Conservation (phyloP, 2,888 invertebrate genomes). For the Limnephilus lunatus region DNA sequence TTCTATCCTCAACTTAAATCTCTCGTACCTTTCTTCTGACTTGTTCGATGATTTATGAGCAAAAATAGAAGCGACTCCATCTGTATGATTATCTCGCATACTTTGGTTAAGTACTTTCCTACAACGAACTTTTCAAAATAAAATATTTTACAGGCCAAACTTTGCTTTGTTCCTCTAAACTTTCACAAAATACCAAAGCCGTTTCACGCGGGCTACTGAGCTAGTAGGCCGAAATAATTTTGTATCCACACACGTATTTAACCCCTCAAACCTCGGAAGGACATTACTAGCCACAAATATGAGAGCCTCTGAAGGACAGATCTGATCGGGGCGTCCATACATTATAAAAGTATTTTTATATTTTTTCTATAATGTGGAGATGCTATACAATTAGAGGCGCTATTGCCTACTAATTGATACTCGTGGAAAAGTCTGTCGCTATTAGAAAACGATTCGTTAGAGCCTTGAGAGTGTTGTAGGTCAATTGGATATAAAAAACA, state of each 20-base stretch:
- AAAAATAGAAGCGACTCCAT: neutral
- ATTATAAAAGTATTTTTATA: no score
- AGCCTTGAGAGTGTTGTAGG: no score
- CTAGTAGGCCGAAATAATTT: neutral
- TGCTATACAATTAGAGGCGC: no score
- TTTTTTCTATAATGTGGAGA: no score
- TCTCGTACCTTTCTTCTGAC: neutral
- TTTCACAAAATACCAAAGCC: neutral
- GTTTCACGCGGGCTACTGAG: neutral
- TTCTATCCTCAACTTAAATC: no score
- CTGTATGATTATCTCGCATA: neutral
- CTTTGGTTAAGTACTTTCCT: neutral
- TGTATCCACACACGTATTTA: neutral
- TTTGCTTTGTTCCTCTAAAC: conserved; percentile 20
- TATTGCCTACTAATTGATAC: no score
- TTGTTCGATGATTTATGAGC: neutral
- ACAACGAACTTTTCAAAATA: conserved; percentile 3
- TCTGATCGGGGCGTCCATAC: no score
- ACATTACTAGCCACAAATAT: no score
- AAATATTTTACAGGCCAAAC: conserved; percentile 13
- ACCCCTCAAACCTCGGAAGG: neutral
- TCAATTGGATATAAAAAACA: no score
- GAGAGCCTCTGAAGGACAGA: no score
- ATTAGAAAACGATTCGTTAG: no score
- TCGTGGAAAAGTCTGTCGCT: no score